Conservation (phyloP, 2,888 invertebrate genomes). For the Eupeodes latifasciatus region DNA sequence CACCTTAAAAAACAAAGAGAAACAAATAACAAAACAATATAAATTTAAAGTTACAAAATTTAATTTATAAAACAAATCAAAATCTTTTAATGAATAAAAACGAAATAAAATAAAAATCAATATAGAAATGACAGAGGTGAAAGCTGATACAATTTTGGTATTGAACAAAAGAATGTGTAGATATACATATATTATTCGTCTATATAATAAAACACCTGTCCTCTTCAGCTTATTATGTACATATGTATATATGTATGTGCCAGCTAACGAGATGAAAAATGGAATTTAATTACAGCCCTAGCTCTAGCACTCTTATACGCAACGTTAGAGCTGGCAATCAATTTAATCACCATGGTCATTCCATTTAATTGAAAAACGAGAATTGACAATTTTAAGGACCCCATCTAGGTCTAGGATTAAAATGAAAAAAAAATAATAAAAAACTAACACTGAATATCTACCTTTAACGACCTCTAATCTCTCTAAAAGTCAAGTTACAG, state of each 20-base stretch:
- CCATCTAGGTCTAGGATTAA: conserved; percentile 44
- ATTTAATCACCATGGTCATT: conserved; percentile 71
- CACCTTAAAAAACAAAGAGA: conserved; percentile 85
- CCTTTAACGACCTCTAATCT: conserved; percentile 64
- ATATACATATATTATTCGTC: background rate
- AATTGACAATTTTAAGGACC: conserved; percentile 63
- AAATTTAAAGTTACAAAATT: conserved; percentile 46
- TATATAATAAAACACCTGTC: conserved; percentile 10
- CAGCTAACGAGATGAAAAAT: conserved; percentile 60
- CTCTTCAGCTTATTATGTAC: background rate
- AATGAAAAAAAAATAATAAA: background rate
- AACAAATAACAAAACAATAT: conserved; percentile 25
- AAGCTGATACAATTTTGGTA: conserved; percentile 10
- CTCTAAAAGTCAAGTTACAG: conserved; percentile 57
- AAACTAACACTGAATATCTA: background rate
- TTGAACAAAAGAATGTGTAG: background rate
- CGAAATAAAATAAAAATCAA: background rate
- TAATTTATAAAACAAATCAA: conserved; percentile 16
- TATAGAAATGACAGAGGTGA: conserved; percentile 6
- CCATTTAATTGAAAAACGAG: conserved; percentile 71
- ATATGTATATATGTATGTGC: too few relatives aligned
- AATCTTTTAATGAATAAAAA: background rate
- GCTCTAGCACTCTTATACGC: conserved; percentile 36
- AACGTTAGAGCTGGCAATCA: conserved; percentile 66
- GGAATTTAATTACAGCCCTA: conserved; percentile 60